Percentiles rank a stretch among this genome's conserved stretches.
phyloP scores from a whole-genome alignment of 1,140 invertebrate genomes.

The Drosophila pachea region DNA sequence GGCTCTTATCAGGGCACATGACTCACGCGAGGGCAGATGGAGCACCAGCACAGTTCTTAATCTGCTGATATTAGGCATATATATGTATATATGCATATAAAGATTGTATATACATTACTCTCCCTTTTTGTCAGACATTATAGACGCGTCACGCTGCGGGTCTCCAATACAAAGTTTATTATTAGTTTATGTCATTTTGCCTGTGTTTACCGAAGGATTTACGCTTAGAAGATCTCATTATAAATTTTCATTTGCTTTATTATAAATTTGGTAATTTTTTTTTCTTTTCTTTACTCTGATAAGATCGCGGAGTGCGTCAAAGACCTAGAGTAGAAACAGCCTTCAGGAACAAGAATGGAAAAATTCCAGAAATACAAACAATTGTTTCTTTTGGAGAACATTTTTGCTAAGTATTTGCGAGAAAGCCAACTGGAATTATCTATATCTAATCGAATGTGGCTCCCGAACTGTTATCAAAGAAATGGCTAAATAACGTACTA shows the following conservation, averaged over 20 bases:
- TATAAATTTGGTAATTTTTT: neutral
- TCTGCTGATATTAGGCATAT: conserved; percentile 4
- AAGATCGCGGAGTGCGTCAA: conserved; percentile 31
- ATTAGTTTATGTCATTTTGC: conserved; percentile 40
- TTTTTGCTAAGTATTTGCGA: too few species aligned
- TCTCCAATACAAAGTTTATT: conserved; percentile 41
- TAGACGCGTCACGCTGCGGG: conserved; percentile 58
- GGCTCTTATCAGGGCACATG: conserved; percentile 14
- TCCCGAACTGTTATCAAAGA: too few species aligned
- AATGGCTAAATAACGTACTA: too few species aligned
- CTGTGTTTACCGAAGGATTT: conserved; percentile 20
- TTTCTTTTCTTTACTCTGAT: conserved; percentile 23
- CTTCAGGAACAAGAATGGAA: neutral
- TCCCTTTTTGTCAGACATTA: conserved; percentile 19
- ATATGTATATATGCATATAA: conserved; percentile 1
- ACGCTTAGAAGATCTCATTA: neutral
- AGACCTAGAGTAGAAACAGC: conserved; percentile 3
- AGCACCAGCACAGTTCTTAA: neutral
- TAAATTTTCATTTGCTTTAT: conserved; percentile 5
- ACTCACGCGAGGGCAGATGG: neutral
- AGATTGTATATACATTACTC: neutral
- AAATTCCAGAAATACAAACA: too few species aligned
- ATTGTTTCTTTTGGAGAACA: too few species aligned
- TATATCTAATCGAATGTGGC: too few species aligned
- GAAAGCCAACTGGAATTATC: too few species aligned